Evolutionary conservation across 2,888 invertebrate species (phyloP), one percentile per base, ranked within the genome.

Genomic region (Drosophila monieri): DNA sequence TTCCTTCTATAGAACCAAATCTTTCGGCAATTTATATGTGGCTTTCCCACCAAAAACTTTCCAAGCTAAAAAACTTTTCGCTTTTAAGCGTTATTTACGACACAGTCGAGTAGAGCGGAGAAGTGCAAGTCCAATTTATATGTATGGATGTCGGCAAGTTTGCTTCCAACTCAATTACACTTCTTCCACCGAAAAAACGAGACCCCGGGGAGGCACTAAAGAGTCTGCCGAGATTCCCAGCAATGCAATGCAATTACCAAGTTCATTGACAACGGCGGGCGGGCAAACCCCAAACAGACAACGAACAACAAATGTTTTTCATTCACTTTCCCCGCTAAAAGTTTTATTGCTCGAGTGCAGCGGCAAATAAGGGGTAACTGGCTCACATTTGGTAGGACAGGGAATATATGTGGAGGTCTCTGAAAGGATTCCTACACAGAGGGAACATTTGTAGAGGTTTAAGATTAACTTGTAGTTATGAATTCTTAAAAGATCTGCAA

Each of bases 121-220:
- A 21, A 61, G 51, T 58, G 67, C 62, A 61, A 76, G 66, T 77
- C 76, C 76, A 76, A 76, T 75, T 65, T 73, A 67, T 27, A 27
- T 27, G 27, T 73, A 70, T 57, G 51, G 43, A 35, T 74, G 81
- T 72, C 81, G 72, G 43, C 66, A 79, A 81, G 72, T 83, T 62
- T 46, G 27, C 79, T 51, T 69, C 48, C 74, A 85, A 83, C 80
- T 85, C 78, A 85, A 79, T 78, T 81, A 83, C 72, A 67, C 18
- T 55, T 56, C 54, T 18, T 66, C 49, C 21, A 9, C 10, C 43
- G 14, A 77, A 41, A 77, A 77, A 46, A 77, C 74, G 69, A 60
- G 43, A 37, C 66, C 57, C 83, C 14, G n/a, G 70, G 53, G 68
- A 64, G 10, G 25, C 2, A 27, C 18, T 37, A 39, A 12, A 55